Conservation (phyloP, 2,113 vertebrate genomes). For the Brevimyrus niger region DNA sequence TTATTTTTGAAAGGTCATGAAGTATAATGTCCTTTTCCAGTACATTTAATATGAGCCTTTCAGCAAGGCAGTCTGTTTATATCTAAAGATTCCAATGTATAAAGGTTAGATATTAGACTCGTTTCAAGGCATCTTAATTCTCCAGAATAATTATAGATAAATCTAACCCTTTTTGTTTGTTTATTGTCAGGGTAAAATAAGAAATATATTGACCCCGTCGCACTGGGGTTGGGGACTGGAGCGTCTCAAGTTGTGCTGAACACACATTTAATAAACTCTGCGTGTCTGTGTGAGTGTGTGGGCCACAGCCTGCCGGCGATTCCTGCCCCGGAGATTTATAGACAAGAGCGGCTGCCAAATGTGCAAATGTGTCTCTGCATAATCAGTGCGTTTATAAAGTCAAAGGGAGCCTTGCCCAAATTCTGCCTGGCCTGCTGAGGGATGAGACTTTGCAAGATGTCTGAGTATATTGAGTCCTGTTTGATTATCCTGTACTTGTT, state of each 20-base stretch:
- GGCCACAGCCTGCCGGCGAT: neutral
- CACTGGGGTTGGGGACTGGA: neutral
- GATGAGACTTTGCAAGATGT: neutral
- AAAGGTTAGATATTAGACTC: neutral
- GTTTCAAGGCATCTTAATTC: neutral
- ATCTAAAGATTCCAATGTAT: neutral
- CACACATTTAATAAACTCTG: neutral
- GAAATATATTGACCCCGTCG: neutral
- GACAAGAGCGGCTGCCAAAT: neutral
- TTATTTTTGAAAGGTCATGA: neutral
- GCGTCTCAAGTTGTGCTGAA: neutral
- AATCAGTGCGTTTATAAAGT: constrained; percentile 17
- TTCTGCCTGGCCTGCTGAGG: neutral
- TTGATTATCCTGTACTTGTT: too few relatives aligned
- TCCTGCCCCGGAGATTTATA: constrained; percentile 15
- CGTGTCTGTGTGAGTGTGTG: constrained; percentile 10
- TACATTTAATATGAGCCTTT: neutral
- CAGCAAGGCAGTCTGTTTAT: neutral
- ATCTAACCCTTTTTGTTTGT: neutral
- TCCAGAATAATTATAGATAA: neutral
- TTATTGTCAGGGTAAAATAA: neutral
- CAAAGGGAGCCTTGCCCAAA: constrained; percentile 7
- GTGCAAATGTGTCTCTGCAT: constrained; percentile 17
- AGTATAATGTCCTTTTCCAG: neutral
- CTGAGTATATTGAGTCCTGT: neutral